Base-by-base conservation (phyloP, 2,113 vertebrate species). In the Thamnophis sirtalis region DNA sequence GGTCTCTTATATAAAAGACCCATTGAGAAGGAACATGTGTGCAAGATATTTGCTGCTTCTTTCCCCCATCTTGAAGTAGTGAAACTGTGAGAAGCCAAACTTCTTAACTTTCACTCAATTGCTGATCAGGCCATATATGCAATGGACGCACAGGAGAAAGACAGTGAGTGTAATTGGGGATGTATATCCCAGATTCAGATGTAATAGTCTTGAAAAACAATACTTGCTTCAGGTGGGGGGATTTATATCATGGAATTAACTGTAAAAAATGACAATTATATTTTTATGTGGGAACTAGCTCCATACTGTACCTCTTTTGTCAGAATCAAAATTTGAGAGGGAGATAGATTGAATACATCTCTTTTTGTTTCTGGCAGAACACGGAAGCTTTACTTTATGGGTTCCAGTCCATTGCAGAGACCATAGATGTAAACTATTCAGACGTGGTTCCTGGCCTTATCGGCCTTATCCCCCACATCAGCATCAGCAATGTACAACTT, bases 361-460 rank as follows among this genome's bases (percentile, higher is more conserved):
- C 15, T 95, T 13, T 94, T 58, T 73, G 60, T 33, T 93, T 49
- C 95, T 92, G 90, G 17, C 96, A 99, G 99, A 98, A 99, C 97
- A 99, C 98, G 0, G 99, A 99, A 94, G 99, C 99, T 51, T 98
- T 99, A 95, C 98, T 99, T 86, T 99, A 99, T 0, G 99, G 99
- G 95, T 99, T 99, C 98, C 99, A 99, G 95, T 99, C 99, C 96
- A 99, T 99, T 87, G 99, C 99, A 0, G 99, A 99, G 97, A 99
- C 99, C 63, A 99, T 99, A 4, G 99, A 99, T 0, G 99, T 99
- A 54, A 99, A 99, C 95, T 99, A 99, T 96, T 99, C 99, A 0
- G 99, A 99, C 1, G 99, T 99, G 94, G 99, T 99, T 94, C 99
- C 99, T 0, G 99, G 99, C 19, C 98, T 99, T 92, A 99, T 99